A percentile compares a stretch with the other conserved stretches of the same genome.
Evolutionary conservation across 2,888 invertebrate species (phyloP).

Genomic region (Athalia cordata): DNA sequence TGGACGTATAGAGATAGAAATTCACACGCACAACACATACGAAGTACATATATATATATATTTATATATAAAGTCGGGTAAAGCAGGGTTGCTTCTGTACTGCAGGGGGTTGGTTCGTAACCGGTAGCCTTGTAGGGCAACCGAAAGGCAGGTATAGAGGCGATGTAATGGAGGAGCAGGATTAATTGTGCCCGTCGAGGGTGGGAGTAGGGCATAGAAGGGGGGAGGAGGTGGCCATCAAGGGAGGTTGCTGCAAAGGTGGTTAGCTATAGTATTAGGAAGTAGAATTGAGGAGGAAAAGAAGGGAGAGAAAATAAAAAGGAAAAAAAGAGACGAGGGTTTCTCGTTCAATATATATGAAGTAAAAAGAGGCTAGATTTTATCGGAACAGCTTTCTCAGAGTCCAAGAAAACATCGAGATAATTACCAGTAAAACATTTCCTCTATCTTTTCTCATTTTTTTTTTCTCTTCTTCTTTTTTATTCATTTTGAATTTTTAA

Average conservation of each 20-base stretch:
- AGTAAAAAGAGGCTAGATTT: constrained; percentile 23
- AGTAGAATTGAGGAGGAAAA: constrained; percentile 41
- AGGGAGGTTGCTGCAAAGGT: not conserved
- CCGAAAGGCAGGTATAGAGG: not conserved
- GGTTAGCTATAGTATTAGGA: not conserved
- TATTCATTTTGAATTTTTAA: not conserved
- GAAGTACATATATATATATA: too few species aligned
- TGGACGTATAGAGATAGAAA: too few species aligned
- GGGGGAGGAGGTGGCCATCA: not conserved
- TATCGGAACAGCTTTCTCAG: not conserved
- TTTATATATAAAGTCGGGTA: too few species aligned
- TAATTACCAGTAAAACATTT: not conserved
- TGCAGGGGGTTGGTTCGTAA: too few species aligned
- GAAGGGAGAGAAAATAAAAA: constrained; percentile 9
- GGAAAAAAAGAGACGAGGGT: not conserved
- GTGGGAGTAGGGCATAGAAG: constrained; percentile 5
- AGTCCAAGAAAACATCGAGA: not conserved
- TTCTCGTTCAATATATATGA: constrained; percentile 20
- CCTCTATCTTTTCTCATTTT: not conserved
- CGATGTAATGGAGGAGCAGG: constrained; percentile 25
- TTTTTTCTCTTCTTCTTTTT: not conserved
- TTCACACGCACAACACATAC: too few species aligned
- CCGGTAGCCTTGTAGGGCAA: not conserved
- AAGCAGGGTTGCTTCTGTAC: too few species aligned
- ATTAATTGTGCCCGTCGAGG: constrained; percentile 38